Evolutionary conservation across 2,888 invertebrate genomes (phyloP), one percentile per base, ranked within the genome.

Genomic region (Drosophila stalkeri): DNA sequence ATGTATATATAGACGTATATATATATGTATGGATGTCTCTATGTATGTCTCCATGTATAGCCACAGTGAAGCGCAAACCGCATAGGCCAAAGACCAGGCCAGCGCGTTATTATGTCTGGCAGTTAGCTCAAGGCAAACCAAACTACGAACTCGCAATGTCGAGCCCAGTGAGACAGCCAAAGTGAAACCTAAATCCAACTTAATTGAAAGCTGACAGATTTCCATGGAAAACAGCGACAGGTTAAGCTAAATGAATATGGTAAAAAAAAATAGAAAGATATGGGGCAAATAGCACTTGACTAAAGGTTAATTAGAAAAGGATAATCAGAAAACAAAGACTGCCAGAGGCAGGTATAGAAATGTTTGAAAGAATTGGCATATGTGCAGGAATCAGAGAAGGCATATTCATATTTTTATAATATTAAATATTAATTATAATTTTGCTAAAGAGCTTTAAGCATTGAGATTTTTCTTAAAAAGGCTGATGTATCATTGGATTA

Each of bases 121-220:
- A 66, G 61, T 63, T 68, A 39, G 67, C 75, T 75, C 44, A 54
- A 55, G 75, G 65, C 65, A 68, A 68, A 46, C 64, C 62, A 68
- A 78, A 65, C 78, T 62, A 63, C 64, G 27, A 54, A 71, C 51
- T 56, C 43, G 18, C 4, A 39, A 52, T 33, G 47, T 16, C 44
- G 27, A 44, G 51, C 51, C 51, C 33, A 63, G 33, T 16, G 35
- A 67, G 11, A 11, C 67, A 52, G 67, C 47, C 62, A 69, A 68
- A 51, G 70, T 62, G 64, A 74, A 77, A 77, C 71, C 74, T 41
- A 44, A 47, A 77, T 33, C 59, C 77, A 66, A 66, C 41, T 66
- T 77, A 77, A 77, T 77, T 77, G 77, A 77, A 77, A 77, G 77
- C 60, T 60, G 63, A 43, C 39, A 61, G 77, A 70, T 74, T 74